A percentile compares a stretch with the other conserved stretches of the same genome.
Conservation (phyloP, 2,797 vertebrate genomes). For the Schizopygopsis malacanthus region DNA sequence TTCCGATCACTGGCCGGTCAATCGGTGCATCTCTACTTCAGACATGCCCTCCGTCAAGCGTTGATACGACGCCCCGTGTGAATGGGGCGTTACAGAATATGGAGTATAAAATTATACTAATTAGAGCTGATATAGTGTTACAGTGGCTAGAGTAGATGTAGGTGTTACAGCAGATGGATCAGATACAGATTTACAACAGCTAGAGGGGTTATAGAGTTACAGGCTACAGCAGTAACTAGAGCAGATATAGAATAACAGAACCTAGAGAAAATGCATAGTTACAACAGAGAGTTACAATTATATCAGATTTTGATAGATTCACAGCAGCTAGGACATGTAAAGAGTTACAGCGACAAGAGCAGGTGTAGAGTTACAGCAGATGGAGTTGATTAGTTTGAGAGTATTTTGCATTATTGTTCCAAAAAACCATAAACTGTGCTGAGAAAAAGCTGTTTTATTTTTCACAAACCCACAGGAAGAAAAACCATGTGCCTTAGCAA, state of each 20-base stretch:
- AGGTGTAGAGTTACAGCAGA: not conserved
- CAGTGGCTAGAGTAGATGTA: not conserved
- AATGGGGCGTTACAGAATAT: not conserved
- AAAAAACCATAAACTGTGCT: not conserved
- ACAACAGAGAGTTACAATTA: not conserved
- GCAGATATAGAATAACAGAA: not conserved
- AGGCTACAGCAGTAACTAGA: not conserved
- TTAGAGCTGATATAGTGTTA: not conserved
- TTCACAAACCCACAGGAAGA: not conserved
- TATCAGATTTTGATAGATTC: too few species aligned
- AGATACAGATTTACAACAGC: not conserved
- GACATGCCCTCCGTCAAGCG: too few species aligned
- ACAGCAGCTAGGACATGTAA: not conserved
- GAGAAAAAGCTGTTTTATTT: not conserved
- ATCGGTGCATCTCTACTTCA: too few species aligned
- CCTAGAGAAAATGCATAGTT: not conserved
- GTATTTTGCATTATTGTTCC: not conserved
- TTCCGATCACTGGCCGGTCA: too few species aligned
- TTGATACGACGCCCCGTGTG: too few species aligned
- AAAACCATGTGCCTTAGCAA: not conserved
- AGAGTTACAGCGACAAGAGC: not conserved
- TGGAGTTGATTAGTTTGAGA: not conserved
- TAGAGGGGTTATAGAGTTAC: not conserved
- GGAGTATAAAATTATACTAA: not conserved
- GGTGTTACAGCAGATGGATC: not conserved